Percentiles rank a stretch among this genome's conserved stretches.
These are phyloP conservation scores for Ectropis crepuscularia DNA, from an alignment of 2,888 invertebrate genomes.

Conservation along the genomic window DNA sequence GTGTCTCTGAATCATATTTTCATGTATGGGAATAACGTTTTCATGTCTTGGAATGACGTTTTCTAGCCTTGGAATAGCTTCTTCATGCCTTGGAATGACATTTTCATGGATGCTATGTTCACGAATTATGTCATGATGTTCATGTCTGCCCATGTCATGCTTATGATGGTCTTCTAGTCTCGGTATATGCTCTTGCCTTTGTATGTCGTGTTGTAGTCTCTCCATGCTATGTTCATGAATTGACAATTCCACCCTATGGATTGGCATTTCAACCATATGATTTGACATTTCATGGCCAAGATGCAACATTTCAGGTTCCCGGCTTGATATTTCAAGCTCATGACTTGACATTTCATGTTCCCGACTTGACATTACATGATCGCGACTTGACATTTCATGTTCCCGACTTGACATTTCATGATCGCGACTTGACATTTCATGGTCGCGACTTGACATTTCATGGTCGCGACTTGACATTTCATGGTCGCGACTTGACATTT, in stretches of 20 bases:
- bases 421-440: not conserved
- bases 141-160: not conserved
- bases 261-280: not conserved
- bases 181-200: not conserved
- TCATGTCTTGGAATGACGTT: conserved; percentile 1
- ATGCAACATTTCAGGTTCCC: not conserved
- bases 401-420: not conserved
- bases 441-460: not conserved
- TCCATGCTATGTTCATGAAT: not conserved
- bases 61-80: not conserved
- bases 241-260: not conserved
- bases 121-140: not conserved
- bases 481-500: conserved; percentile 1
- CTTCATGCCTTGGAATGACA: not conserved
- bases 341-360: not conserved
- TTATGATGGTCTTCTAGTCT: not conserved
- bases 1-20: conserved; percentile 2
- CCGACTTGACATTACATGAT: not conserved
- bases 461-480: not conserved
- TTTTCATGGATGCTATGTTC: not conserved
- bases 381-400: not conserved
- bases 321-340: not conserved
- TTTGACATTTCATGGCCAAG: not conserved
- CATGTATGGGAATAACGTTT: conserved; percentile 3
- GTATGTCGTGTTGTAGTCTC: not conserved